These are phyloP conservation scores for Drosophila austrosaltans DNA, from an alignment of 2,888 invertebrate species.

Conservation along the genomic window DNA sequence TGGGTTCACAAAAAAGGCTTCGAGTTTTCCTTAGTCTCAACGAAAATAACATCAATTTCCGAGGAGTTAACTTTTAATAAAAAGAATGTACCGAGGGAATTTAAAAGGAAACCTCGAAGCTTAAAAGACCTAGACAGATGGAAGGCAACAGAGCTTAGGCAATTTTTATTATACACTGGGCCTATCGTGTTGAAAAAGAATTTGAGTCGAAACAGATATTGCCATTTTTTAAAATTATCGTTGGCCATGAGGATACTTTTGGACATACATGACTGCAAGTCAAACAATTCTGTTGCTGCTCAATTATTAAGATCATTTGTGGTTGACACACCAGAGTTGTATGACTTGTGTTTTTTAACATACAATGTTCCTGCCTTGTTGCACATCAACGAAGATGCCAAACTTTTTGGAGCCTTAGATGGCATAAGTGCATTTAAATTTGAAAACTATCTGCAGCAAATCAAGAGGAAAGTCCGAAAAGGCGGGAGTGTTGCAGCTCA, in stretches of 20 bases:
- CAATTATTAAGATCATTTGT: background rate
- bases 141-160: constrained; percentile 47
- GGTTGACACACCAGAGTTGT: constrained; percentile 7
- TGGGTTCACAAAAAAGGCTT: constrained; percentile 27
- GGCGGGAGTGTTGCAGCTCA: too few relatives aligned
- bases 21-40: constrained; percentile 22
- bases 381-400: constrained; percentile 41
- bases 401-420: constrained; percentile 21
- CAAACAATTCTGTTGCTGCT: too few relatives aligned
- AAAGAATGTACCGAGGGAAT: background rate
- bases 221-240: too few relatives aligned
- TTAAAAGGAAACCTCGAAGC: background rate
- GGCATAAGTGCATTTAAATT: too few relatives aligned
- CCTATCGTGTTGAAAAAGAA: too few relatives aligned
- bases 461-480: too few relatives aligned
- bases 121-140: constrained; percentile 38
- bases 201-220: too few relatives aligned
- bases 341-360: constrained; percentile 18
- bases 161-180: constrained; percentile 32
- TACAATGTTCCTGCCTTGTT: constrained; percentile 31
- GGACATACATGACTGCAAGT: too few relatives aligned
- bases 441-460: too few relatives aligned
- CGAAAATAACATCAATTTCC: constrained; percentile 23
- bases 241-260: too few relatives aligned
- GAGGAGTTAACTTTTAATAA: background rate